Base-by-base conservation (phyloP, 2,888 invertebrate species). In the Trissolcus japonicus region DNA sequence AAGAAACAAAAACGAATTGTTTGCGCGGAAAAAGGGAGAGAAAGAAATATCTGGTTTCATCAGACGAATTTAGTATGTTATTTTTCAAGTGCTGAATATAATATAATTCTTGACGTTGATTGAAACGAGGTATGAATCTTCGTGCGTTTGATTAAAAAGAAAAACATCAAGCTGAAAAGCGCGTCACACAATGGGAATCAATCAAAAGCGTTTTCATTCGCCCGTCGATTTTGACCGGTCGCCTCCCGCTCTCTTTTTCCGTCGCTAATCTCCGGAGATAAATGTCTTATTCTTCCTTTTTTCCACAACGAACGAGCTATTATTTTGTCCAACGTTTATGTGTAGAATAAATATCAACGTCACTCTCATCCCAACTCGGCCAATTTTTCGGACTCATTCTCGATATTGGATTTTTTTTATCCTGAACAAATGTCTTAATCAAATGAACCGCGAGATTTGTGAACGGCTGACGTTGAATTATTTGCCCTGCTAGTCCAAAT, bases 91-190 rank as follows among this genome's bases (percentile, higher is more conserved):
- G 61, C 13, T 41, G n/a, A 53, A 62, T 62, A 46, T 62, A 62
- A 57, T 66, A 57, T 67, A 40, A 67, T 55, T 60, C 51, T 17
- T 59, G 68, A 69, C 68, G 55, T 69, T 69, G 61, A 69, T 69
- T 61, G 69, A 73, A 59, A 48, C 54, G 63, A 41, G 48, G 63
- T 1, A 60, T 63, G 55, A 60, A 72, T 72, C 50, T 65, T 53
- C 43, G 35, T 21, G 29, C 48, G 48, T 55, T 69, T 25, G 69
- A 69, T 69, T 69, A 69, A 69, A 35, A 69, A 59, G 67, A 59
- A 67, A 61, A 61, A 61, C 25, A 60, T 21, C 55, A 46, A 40
- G 53, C 54, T 68, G 61, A 56, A 61, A 69, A 61, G 61, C 69
- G 61, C 69, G 35, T 35, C 35, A 46, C 51, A 69, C 56, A 61